Percentiles rank a stretch among this genome's conserved stretches.
phyloP scores from a whole-genome alignment of 2,113 vertebrate genomes.

The Oenanthe oenanthe region DNA sequence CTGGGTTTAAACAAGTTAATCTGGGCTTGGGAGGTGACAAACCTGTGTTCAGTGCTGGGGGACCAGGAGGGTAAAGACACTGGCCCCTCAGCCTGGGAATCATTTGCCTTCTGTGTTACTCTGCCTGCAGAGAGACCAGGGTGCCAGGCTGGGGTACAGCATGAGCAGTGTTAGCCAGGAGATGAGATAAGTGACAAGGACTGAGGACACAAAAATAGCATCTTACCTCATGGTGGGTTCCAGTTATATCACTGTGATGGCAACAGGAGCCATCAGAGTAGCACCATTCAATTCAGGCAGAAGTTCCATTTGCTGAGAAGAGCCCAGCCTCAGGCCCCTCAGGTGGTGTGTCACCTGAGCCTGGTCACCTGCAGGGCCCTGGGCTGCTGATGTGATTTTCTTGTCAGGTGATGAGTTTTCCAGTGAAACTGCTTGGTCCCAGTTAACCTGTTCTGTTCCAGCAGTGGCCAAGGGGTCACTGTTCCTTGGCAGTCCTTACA shows the following conservation, averaged over 20 bases:
- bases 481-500: not conserved
- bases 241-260: not conserved
- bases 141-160: not conserved
- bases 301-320: not conserved
- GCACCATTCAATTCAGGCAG: not conserved
- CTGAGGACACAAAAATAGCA: not conserved
- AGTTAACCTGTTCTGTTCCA: not conserved
- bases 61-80: not conserved
- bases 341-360: not conserved
- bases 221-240: not conserved
- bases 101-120: not conserved
- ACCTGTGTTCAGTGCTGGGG: not conserved
- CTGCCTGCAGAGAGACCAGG: not conserved
- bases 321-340: not conserved
- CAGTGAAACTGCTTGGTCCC: not conserved
- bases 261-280: not conserved
- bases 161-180: not conserved
- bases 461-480: not conserved
- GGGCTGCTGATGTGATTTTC: not conserved
- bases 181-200: not conserved
- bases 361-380: not conserved
- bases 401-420: not conserved
- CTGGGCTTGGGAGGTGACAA: not conserved
- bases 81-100: not conserved
- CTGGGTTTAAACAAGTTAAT: not conserved